Percentiles rank a stretch among this genome's conserved stretches.
These are phyloP conservation scores for Hyles lineata DNA, from an alignment of 2,888 invertebrate species.

Conservation along the genomic window DNA sequence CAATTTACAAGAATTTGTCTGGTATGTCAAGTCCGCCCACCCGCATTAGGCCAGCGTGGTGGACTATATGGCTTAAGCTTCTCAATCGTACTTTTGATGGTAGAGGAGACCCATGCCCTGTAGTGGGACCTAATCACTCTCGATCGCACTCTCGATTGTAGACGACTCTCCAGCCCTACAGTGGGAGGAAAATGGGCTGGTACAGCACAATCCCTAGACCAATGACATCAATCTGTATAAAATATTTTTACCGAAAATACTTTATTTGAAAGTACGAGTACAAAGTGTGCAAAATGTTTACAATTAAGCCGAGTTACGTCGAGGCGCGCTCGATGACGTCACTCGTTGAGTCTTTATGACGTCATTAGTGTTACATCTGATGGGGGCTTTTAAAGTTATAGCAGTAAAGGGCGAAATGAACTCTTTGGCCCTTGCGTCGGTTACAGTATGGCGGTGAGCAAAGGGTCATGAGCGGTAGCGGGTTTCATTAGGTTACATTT, in stretches of 20 bases:
- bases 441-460: slow-evolving; percentile 31
- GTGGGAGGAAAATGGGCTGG: no score
- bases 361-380: slow-evolving; percentile 59
- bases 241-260: background rate
- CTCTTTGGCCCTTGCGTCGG: slow-evolving; percentile 53
- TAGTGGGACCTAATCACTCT: no score
- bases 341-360: slow-evolving; percentile 53
- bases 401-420: slow-evolving; percentile 62
- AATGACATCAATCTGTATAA: background rate
- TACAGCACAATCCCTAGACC: no score
- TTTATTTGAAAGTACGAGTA: slow-evolving; percentile 13
- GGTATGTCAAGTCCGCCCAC: no score
- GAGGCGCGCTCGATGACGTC: slow-evolving; percentile 51
- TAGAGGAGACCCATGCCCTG: no score
- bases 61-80: no score
- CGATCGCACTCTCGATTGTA: no score
- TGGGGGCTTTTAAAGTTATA: slow-evolving; percentile 55
- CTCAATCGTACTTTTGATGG: no score
- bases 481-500: no score
- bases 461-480: slow-evolving; percentile 45
- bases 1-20: no score
- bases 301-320: slow-evolving; percentile 65
- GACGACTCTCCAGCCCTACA: no score
- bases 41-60: no score
- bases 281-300: slow-evolving; percentile 54